Evolutionary conservation across 2,113 vertebrate genomes (phyloP).

Genomic region (Isichthys henryi): DNA sequence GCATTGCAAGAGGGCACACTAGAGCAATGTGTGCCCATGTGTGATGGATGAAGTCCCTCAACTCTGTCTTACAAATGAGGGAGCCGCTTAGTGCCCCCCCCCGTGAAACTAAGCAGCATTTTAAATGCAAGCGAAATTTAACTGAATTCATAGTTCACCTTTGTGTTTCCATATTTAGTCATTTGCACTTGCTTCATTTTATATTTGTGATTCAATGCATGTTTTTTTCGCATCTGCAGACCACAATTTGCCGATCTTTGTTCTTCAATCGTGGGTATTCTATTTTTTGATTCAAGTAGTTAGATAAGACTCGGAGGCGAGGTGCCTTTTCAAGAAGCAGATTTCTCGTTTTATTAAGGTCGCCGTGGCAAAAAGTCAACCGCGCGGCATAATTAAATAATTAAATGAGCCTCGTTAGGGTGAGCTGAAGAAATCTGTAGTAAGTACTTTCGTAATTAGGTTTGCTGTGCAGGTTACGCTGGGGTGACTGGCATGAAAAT

Average conservation of each 20-base stretch:
- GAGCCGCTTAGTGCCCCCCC: not conserved
- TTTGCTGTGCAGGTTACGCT: slow-evolving; percentile 7
- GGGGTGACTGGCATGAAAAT: not conserved
- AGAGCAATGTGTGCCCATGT: not conserved
- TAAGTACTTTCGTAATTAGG: slow-evolving; percentile 11
- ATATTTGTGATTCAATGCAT: not conserved
- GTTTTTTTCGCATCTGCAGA: not conserved
- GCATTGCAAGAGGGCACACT: not conserved
- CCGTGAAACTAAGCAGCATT: not conserved
- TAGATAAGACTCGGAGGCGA: not conserved
- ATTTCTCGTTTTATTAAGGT: not conserved
- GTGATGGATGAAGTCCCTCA: not conserved
- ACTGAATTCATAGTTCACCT: not conserved
- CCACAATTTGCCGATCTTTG: not conserved
- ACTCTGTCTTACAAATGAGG: not conserved
- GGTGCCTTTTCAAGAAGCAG: not conserved
- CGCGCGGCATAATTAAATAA: not conserved
- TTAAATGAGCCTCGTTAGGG: not conserved
- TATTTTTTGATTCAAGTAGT: not conserved
- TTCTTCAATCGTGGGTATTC: not conserved
- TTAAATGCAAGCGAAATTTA: not conserved
- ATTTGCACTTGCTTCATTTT: not conserved
- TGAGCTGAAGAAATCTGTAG: not conserved
- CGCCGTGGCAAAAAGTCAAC: not conserved
- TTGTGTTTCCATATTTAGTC: not conserved